Conservation (phyloP, 2,113 vertebrate genomes). For the Cottus gobio region DNA sequence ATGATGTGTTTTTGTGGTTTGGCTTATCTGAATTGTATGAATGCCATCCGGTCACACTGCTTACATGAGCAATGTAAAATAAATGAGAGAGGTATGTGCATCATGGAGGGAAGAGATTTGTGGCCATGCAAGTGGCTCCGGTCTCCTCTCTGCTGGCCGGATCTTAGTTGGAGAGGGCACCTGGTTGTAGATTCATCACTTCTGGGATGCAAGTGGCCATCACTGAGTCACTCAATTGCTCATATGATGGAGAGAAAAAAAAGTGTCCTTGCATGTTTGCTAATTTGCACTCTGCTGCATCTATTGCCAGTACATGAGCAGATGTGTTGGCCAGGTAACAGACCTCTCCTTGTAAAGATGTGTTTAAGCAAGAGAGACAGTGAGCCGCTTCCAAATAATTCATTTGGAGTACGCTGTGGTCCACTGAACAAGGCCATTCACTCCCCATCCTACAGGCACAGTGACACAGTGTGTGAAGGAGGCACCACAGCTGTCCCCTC, state of each 20-base stretch:
- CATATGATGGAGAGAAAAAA: slow-evolving; percentile 1
- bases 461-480: slow-evolving; percentile 9
- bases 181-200: slow-evolving; percentile 23
- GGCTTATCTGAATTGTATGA: slow-evolving; percentile 37
- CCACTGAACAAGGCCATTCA: slow-evolving; percentile 14
- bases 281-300: slow-evolving; percentile 17
- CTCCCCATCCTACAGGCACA: slow-evolving; percentile 3
- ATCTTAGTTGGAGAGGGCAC: not conserved
- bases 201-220: slow-evolving; percentile 15
- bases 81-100: not conserved
- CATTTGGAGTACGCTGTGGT: slow-evolving; percentile 20
- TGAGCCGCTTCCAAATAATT: slow-evolving; percentile 12
- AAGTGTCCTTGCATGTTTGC: not conserved
- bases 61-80: slow-evolving; percentile 28
- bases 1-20: slow-evolving; percentile 56
- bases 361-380: slow-evolving; percentile 10
- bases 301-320: not conserved
- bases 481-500: slow-evolving; percentile 5
- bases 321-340: slow-evolving; percentile 11
- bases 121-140: not conserved
- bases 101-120: not conserved
- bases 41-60: slow-evolving; percentile 23
- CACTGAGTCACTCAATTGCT: not conserved
- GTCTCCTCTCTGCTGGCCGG: not conserved
- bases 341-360: slow-evolving; percentile 1